phyloP scores from a whole-genome alignment of 2,113 vertebrate species.

The Equus quagga region DNA sequence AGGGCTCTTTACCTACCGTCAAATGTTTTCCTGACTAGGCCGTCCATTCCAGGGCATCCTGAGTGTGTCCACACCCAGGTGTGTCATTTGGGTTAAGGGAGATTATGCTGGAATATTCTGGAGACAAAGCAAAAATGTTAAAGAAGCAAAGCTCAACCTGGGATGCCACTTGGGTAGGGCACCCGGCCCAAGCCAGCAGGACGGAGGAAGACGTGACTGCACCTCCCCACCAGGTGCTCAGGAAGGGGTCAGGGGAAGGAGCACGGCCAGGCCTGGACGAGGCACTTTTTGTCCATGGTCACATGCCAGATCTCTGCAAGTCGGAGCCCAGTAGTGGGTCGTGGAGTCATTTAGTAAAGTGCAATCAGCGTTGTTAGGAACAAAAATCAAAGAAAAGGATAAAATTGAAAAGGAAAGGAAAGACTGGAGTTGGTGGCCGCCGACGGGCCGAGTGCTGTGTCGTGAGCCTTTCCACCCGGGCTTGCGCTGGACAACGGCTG shows the following conservation, averaged over 20 bases:
- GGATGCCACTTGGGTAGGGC: neutral
- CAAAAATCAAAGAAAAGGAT: neutral
- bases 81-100: neutral
- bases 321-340: neutral
- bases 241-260: neutral
- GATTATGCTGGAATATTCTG: neutral
- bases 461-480: neutral
- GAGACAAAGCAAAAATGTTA: neutral
- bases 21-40: neutral
- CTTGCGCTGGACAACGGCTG: neutral
- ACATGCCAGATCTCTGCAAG: neutral
- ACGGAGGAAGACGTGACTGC: neutral
- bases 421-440: neutral
- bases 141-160: neutral
- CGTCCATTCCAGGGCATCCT: neutral
- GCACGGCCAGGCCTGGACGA: neutral
- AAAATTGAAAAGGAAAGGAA: neutral
- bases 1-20: neutral
- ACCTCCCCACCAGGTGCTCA: neutral
- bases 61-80: neutral
- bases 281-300: neutral
- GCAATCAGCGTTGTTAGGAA: neutral
- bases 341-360: neutral
- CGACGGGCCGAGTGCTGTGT: neutral
- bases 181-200: neutral